These are phyloP conservation scores for Scolopax bukidnonensis DNA, from an alignment of 2,797 vertebrate genomes.

Conservation along the genomic window DNA sequence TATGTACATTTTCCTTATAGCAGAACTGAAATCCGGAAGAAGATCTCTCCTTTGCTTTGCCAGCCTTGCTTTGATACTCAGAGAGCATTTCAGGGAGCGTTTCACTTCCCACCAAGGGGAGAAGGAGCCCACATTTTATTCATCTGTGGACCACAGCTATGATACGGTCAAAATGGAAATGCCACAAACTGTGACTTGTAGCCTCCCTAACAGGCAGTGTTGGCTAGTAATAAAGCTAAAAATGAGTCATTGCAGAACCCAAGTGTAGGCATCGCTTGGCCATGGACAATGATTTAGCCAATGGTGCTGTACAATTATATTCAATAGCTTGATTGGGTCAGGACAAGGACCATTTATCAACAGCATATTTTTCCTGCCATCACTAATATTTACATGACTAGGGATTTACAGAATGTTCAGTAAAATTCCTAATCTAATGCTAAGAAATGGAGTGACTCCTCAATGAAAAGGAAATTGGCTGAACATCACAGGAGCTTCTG, in stretches of 20 bases:
- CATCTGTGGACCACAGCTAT: not conserved
- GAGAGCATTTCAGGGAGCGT: not conserved
- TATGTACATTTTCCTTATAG: conserved; percentile 8
- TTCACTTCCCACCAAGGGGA: not conserved
- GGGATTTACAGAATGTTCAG: not conserved
- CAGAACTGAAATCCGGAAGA: conserved; percentile 20
- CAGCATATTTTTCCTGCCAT: not conserved
- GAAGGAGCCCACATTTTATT: not conserved
- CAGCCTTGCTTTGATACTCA: not conserved
- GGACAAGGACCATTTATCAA: not conserved
- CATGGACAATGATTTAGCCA: not conserved
- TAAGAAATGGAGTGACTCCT: not conserved
- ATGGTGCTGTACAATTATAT: not conserved
- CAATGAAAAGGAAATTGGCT: not conserved
- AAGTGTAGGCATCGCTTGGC: not conserved
- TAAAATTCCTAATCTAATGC: not conserved
- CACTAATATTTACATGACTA: not conserved
- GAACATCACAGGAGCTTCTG: not conserved
- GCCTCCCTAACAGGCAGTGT: not conserved
- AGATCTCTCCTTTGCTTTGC: conserved; percentile 4
- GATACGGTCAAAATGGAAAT: not conserved
- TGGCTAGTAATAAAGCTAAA: not conserved
- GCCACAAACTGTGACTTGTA: not conserved
- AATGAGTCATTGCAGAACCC: not conserved
- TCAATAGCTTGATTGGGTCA: not conserved